These are phyloP conservation scores for Bombus picipes DNA, from an alignment of 1,140 invertebrate genomes.

Conservation along the genomic window DNA sequence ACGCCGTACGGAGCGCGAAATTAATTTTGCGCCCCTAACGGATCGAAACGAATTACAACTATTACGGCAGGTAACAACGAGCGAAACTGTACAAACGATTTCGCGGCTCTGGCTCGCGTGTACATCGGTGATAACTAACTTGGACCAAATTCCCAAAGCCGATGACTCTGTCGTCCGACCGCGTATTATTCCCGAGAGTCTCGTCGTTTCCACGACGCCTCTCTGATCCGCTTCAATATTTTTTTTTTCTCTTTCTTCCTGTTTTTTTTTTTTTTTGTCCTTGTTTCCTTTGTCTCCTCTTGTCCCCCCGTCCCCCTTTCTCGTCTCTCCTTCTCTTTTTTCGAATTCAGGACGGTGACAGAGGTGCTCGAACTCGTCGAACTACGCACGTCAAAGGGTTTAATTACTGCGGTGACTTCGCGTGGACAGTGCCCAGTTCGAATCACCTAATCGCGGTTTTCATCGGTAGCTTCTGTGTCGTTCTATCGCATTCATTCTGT, in stretches of 20 bases:
- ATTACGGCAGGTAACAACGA: background rate
- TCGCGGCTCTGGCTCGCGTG: slow-evolving; percentile 18
- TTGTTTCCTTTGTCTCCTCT: background rate
- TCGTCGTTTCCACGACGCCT: slow-evolving; percentile 15
- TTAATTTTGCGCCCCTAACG: slow-evolving; percentile 10
- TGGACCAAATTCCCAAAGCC: slow-evolving; percentile 31
- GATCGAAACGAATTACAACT: slow-evolving; percentile 30
- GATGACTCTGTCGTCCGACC: slow-evolving; percentile 25
- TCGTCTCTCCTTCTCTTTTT: background rate
- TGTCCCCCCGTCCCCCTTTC: background rate
- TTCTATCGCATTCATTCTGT: background rate
- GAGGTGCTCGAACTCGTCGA: slow-evolving; percentile 27
- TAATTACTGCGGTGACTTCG: slow-evolving; percentile 43
- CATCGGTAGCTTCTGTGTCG: slow-evolving; percentile 30
- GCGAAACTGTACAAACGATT: slow-evolving; percentile 9
- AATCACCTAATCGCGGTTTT: slow-evolving; percentile 45
- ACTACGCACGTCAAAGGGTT: slow-evolving; percentile 47
- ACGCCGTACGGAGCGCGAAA: background rate
- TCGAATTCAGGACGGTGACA: background rate
- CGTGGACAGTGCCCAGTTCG: slow-evolving; percentile 32
- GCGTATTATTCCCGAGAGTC: slow-evolving; percentile 12
- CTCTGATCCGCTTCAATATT: slow-evolving; percentile 22
- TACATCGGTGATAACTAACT: slow-evolving; percentile 37
- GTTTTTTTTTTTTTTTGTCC: background rate
- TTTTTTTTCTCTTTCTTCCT: background rate